Evolutionary conservation across 2,888 invertebrate species (phyloP), one percentile per base, ranked within the genome.

Genomic region (Lymantria dispar): DNA sequence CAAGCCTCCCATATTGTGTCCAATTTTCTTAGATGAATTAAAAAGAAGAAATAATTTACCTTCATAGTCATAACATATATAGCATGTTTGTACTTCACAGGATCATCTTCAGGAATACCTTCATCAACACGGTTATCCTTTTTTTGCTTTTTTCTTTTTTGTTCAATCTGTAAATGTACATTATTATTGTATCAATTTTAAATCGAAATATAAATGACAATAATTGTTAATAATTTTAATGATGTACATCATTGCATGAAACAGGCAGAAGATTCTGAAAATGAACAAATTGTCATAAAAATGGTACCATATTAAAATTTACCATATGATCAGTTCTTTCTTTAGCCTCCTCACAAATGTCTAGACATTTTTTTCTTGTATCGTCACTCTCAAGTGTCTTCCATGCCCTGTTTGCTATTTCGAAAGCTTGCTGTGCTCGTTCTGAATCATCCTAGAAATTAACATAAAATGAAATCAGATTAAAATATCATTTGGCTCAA

Each of bases 51-150:
- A 12, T 29, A 60, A 22, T 95, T 94, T 56, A 98, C 93, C 92
- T 99, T 99, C 97, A 98, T 99, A 10, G 98, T 99, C 95, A 99
- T 96, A n/a, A 99, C 98, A 92, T 98, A 98, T 46, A 99, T 94
- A 3, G 99, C 96, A 87, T 98, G 98, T 87, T 96, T 97, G 79
- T 95, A 96, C 78, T 96, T 96, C 45, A 90, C 92, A 13, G 96
- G 96, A 74, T 96, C 96, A 85, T 97, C 97, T 85, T 97, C 96
- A 72, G 98, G 98, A 56, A 98, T 96, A 10, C 94, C 93, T 60
- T 94, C 93, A 41, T 87, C 78, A 0, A 92, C 83, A 78, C 96
- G 96, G 41, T 97, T 96, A 58, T 98, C 98, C 79, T 98, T 98
- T 90, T 96, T 98, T 48, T 96, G 91, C 82, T 98, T 98, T 84